Percentiles rank a stretch among this genome's conserved stretches.
Evolutionary conservation across 1,140 invertebrate species (phyloP).

Genomic region (Atta texana): DNA sequence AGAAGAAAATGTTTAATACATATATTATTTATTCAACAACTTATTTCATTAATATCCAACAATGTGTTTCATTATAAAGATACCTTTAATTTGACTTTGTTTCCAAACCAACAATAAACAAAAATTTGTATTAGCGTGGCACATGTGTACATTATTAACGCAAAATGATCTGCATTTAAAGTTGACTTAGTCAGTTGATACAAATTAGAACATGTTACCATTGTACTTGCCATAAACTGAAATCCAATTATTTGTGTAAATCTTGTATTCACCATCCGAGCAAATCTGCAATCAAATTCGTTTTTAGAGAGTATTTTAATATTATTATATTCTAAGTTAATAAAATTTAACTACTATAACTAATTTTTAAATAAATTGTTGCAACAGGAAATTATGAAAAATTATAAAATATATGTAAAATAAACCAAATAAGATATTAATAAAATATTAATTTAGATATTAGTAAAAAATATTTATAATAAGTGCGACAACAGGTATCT

Average conservation of each 20-base stretch:
- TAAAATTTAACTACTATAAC: background rate
- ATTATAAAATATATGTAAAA: background rate
- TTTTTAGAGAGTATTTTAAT: background rate
- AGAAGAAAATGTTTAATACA: too few species aligned
- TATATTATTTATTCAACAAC: background rate
- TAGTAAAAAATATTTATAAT: background rate
- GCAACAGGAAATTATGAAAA: background rate
- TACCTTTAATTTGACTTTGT: too few species aligned
- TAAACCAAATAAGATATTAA: background rate
- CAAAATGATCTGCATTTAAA: conserved; percentile 76
- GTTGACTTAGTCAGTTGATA: conserved; percentile 78
- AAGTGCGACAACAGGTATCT: background rate
- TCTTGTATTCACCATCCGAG: conserved; percentile 43
- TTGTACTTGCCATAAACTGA: conserved; percentile 60
- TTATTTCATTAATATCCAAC: background rate
- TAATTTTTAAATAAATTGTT: background rate
- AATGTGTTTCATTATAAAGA: background rate
- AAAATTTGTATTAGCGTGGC: conserved; percentile 14
- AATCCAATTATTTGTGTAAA: conserved; percentile 61
- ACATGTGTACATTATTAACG: conserved; percentile 60
- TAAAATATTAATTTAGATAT: background rate
- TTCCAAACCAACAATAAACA: too few species aligned
- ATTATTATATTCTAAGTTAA: background rate
- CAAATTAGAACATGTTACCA: conserved; percentile 50
- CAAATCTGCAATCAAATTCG: conserved; percentile 53